Evolutionary conservation across 2,113 vertebrate genomes (phyloP).

Genomic region (Antennarius striatus): DNA sequence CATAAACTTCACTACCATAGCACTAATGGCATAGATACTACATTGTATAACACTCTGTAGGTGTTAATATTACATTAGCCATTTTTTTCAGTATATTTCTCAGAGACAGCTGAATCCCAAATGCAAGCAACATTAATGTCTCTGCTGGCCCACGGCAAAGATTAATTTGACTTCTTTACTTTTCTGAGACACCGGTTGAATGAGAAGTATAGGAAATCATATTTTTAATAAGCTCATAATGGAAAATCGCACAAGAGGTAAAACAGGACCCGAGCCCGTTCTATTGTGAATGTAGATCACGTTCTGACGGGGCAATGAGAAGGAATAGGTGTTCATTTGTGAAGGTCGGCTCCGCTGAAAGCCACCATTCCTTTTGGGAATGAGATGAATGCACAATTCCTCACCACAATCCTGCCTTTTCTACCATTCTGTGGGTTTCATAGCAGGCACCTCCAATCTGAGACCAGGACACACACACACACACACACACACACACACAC

Average conservation of each 20-base stretch:
- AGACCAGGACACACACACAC: constrained; percentile 48
- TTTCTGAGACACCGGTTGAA: constrained; percentile 34
- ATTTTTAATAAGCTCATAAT: constrained; percentile 48
- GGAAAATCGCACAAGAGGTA: constrained; percentile 36
- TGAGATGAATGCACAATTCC: constrained; percentile 59
- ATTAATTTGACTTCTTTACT: constrained; percentile 41
- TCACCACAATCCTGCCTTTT: constrained; percentile 39
- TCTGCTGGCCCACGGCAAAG: constrained; percentile 32
- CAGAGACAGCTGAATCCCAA: constrained; percentile 15
- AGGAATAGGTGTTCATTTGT: constrained; percentile 65
- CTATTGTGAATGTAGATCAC: constrained; percentile 49
- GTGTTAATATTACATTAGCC: background rate
- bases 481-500: constrained; percentile 61
- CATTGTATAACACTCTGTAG: background rate
- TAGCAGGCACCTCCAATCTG: constrained; percentile 32
- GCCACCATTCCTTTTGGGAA: constrained; percentile 49
- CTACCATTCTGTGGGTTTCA: constrained; percentile 57
- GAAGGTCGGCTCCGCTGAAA: constrained; percentile 61
- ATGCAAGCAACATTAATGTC: constrained; percentile 29
- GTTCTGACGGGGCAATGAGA: constrained; percentile 43
- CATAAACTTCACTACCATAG: background rate
- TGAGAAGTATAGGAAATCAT: constrained; percentile 30
- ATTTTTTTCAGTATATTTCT: background rate
- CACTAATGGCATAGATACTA: no score
- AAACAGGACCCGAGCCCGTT: background rate